Base-by-base conservation (phyloP, 2,888 invertebrate genomes). In the Andricus curvator region DNA sequence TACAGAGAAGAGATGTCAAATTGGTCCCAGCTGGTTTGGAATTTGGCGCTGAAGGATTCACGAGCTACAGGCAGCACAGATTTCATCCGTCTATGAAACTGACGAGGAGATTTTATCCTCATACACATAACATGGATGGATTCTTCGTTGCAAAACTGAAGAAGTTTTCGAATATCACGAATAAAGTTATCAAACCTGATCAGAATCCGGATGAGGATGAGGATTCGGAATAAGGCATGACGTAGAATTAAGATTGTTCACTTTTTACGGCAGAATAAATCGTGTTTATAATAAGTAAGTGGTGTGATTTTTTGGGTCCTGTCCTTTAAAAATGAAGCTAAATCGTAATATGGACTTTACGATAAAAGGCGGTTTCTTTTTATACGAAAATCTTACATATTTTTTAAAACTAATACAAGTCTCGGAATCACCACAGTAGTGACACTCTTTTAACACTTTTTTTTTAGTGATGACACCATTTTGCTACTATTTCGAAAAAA, bases 101-200 rank as follows among this genome's bases (percentile, higher is more conserved):
- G 81, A 97, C 98, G 0, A 95, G 96, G 91, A 94, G 99, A 78
- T 99, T 98, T 93, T 99, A 99, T 93, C 99, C 99, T 0, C 99
- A 99, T 92, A 96, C 97, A 4, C 98, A 99, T 92, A 99, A 99
- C 92, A 98, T 99, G 97, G 99, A 99, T 93, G 99, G 99, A 5
- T 99, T 99, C 93, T 99, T 96, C 94, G 99, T 99, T 2, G 99
- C 99, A 0, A 99, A 99, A 93, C 93, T 99, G 20, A 98, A 98
- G 93, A 99, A 99, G 91, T 97, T 99, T 92, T 98, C 97, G 0
- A 98, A 99, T 93, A 94, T 95, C 64, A 94, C 74, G n/a, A 56
- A 51, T 6, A 74, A 74, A 33, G 11, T 74, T 5, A 25, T 74
- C 4, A 74, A 74, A 33, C 74, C 74, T 20, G 74, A 74, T 51